These are phyloP conservation scores for Darevskia mixta DNA, from an alignment of 2,797 vertebrate genomes.

Conservation along the genomic window DNA sequence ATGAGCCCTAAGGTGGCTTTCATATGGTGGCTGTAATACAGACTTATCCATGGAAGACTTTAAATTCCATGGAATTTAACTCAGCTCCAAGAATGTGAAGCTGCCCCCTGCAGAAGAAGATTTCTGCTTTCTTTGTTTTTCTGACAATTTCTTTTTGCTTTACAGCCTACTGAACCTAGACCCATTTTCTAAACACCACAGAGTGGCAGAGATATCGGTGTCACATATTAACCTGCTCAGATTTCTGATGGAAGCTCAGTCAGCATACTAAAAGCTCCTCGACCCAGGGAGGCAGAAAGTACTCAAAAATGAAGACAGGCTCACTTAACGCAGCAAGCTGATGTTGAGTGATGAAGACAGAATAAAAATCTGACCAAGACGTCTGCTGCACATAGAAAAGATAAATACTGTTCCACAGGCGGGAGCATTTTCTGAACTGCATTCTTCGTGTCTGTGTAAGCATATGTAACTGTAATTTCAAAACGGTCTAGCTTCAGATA, in stretches of 20 bases:
- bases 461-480: not conserved
- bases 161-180: constrained; percentile 19
- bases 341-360: constrained; percentile 4
- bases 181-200: not conserved
- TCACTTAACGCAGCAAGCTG: not conserved
- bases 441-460: not conserved
- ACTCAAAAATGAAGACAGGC: constrained; percentile 17
- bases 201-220: constrained; percentile 11
- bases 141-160: constrained; percentile 26
- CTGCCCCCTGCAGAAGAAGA: not conserved
- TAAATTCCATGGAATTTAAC: not conserved
- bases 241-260: constrained; percentile 20
- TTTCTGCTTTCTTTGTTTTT: constrained; percentile 7
- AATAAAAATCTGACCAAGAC: not conserved
- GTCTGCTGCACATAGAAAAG: constrained; percentile 7
- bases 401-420: not conserved
- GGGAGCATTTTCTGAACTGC: not conserved
- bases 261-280: constrained; percentile 22
- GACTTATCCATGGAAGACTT: not conserved
- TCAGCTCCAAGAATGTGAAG: not conserved
- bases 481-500: not conserved
- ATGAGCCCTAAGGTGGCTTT: not conserved
- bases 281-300: constrained; percentile 22
- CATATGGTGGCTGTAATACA: not conserved
- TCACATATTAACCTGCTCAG: constrained; percentile 35